These are phyloP conservation scores for Schizopygopsis malacanthus DNA, from an alignment of 2,797 vertebrate genomes.

Conservation along the genomic window DNA sequence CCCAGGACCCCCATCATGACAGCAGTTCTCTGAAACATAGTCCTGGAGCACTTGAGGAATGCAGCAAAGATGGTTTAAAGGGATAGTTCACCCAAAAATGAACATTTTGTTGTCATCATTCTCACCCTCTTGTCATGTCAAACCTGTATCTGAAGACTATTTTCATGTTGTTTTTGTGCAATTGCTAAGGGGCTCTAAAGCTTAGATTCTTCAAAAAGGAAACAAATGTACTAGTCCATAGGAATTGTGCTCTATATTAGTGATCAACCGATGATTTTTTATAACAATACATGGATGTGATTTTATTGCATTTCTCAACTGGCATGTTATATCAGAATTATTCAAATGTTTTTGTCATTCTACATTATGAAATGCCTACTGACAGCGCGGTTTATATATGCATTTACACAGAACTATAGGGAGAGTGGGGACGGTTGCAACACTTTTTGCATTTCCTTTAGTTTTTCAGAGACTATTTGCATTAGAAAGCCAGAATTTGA, in stretches of 20 bases:
- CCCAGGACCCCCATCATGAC: background rate
- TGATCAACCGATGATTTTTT: too few relatives aligned
- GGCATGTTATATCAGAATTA: too few relatives aligned
- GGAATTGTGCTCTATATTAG: background rate
- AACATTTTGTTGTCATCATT: background rate
- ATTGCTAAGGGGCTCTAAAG: background rate
- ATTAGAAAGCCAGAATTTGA: too few relatives aligned
- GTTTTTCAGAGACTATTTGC: too few relatives aligned
- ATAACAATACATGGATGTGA: too few relatives aligned
- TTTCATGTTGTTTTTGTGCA: background rate
- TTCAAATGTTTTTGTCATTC: too few relatives aligned
- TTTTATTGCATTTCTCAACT: too few relatives aligned
- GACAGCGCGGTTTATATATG: too few relatives aligned
- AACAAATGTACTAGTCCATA: background rate
- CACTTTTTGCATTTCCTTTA: too few relatives aligned
- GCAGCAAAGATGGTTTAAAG: slow-evolving; percentile 4
- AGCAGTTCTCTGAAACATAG: background rate
- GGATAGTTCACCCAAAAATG: background rate
- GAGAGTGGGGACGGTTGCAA: too few relatives aligned
- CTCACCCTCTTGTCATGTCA: background rate
- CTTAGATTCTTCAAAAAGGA: background rate
- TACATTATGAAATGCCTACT: too few relatives aligned
- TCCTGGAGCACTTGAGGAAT: background rate
- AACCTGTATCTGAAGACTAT: background rate
- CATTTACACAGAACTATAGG: too few relatives aligned